These are phyloP conservation scores for Actinia tenebrosa DNA, from an alignment of 64 coral and sea anemone genomes.

Conservation along the genomic window DNA sequence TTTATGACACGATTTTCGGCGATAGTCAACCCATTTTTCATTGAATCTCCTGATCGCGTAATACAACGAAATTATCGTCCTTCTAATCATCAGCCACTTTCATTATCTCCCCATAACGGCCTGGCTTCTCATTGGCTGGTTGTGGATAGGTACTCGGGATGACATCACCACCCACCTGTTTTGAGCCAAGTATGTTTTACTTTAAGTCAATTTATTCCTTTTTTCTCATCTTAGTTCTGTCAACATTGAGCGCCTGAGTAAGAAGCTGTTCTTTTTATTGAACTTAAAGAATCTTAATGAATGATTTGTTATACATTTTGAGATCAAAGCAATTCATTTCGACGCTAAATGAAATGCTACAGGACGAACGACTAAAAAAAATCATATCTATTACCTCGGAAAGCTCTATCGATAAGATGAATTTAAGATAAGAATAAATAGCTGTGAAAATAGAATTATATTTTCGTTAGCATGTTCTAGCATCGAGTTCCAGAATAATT, in stretches of 20 bases:
- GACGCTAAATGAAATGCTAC: background rate
- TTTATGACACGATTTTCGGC: background rate
- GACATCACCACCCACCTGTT: background rate
- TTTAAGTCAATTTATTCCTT: background rate
- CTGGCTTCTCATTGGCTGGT: background rate
- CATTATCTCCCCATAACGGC: background rate
- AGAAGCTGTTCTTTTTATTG: background rate
- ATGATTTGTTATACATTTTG: background rate
- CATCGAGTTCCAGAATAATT: background rate
- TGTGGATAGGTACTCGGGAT: background rate
- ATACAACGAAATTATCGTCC: background rate
- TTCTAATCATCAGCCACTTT: background rate
- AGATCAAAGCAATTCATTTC: background rate
- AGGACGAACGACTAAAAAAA: background rate
- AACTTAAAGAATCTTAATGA: background rate
- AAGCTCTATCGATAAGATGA: background rate
- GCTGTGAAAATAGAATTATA: background rate
- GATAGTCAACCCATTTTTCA: background rate
- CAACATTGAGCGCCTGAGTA: background rate
- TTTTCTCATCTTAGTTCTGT: background rate
- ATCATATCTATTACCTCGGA: background rate
- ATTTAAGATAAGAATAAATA: background rate
- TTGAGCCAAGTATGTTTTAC: background rate
- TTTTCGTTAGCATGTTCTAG: background rate
- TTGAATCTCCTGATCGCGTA: background rate